Base-by-base conservation (phyloP, 2,113 vertebrate genomes). In the Falco punctatus region DNA sequence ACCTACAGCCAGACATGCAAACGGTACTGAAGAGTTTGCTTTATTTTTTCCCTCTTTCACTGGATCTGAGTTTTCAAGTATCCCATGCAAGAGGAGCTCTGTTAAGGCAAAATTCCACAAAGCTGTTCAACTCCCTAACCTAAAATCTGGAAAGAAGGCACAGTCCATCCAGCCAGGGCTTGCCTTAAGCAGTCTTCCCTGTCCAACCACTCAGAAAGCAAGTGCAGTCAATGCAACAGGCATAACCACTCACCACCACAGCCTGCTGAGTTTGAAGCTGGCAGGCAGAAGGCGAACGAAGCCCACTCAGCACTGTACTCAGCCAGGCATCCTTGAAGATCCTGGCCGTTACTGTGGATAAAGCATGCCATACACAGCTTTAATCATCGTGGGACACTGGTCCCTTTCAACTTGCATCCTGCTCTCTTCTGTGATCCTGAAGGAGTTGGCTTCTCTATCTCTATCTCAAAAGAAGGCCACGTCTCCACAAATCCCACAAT, bases 351-450 rank as follows among this genome's bases (percentile, higher is more conserved):
- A 19, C 9, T 11, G 20, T 2, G 4, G 72, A 52, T 81, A 78
- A 59, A 7, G 22, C 51, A 7, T 8, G 6, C 22, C 1, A 0
- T 7, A 27, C 1, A 3, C 20, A 10, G 10, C 38, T 57, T 69
- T n/a, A 55, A 75, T 42, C 27, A 10, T 0, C 5, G 1, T 0
- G 0, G 73, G 46, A 87, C 69, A 59, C 20, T 0, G 0, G 52
- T 32, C 46, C 62, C 87, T 51, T 46, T 80, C 74, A 94, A 26
- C 81, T 54, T 14, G 17, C 81, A 87, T 27, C 81, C 73, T 0
- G 3, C 77, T 71, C 42, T 67, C 52, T 48, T 72, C 77, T 44
- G n/a, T 19, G 32, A 86, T 46, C 79, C 82, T 94, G 88, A 80
- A 95, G 85, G 88, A 88, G 81, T 2, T 64, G 88, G 40, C 71